Evolutionary conservation across 2,113 vertebrate genomes (phyloP).

Genomic region (Toxotes jaculatrix): DNA sequence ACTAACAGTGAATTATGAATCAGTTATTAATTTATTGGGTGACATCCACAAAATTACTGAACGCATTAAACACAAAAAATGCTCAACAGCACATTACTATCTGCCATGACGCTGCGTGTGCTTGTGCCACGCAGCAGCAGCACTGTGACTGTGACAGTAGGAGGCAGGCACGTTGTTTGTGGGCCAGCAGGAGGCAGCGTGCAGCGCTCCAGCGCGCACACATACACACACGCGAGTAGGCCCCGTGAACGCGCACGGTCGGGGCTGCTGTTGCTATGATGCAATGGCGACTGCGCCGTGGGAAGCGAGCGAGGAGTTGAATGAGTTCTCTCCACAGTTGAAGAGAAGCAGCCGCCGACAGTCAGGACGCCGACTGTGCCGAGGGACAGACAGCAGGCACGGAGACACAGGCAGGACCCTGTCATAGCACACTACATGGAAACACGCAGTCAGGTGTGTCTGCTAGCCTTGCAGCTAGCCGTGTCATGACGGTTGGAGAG

Average conservation of each 20-base stretch:
- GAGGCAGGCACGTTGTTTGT: constrained; percentile 51
- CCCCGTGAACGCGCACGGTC: constrained; percentile 68
- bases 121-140: neutral
- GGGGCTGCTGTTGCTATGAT: constrained; percentile 80
- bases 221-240: neutral
- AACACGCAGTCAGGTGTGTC: constrained; percentile 56
- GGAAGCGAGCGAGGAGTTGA: constrained; percentile 78
- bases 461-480: constrained; percentile 61
- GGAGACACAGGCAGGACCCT: constrained; percentile 18
- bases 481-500: constrained; percentile 72
- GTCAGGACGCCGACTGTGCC: constrained; percentile 31
- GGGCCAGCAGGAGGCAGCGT: constrained; percentile 13
- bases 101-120: neutral
- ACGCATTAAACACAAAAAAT: neutral
- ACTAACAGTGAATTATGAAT: neutral
- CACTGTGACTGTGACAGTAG: constrained; percentile 51
- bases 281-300: constrained; percentile 82
- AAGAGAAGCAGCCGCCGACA: constrained; percentile 52
- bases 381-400: constrained; percentile 27
- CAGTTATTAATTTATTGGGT: neutral
- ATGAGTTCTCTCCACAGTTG: constrained; percentile 76
- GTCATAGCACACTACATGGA: constrained; percentile 42
- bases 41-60: too few relatives aligned
- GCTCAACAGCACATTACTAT: neutral
- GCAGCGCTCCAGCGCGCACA: neutral